These are phyloP conservation scores for Emys orbicularis DNA, from an alignment of 2,797 vertebrate species.

Conservation along the genomic window DNA sequence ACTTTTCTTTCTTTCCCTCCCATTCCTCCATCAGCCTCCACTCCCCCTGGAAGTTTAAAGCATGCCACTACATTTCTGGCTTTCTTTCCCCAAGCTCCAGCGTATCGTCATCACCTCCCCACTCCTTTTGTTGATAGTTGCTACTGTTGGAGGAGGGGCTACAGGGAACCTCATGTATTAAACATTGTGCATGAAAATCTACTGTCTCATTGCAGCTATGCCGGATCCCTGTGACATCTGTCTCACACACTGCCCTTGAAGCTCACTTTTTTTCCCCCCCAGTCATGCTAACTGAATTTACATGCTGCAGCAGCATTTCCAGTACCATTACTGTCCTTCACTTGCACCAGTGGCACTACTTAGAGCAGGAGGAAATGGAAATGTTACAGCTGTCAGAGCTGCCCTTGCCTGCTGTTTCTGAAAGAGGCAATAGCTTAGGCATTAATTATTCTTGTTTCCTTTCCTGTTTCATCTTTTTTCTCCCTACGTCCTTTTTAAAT, in stretches of 20 bases:
- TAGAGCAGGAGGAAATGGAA: slow-evolving; percentile 68
- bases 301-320: slow-evolving; percentile 52
- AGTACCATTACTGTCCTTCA: slow-evolving; percentile 74
- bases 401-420: slow-evolving; percentile 62
- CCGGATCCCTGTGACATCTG: slow-evolving; percentile 59
- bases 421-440: slow-evolving; percentile 47
- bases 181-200: slow-evolving; percentile 64
- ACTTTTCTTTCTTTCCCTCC: slow-evolving; percentile 43
- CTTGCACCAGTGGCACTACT: slow-evolving; percentile 56
- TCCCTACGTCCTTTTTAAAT: slow-evolving; percentile 61
- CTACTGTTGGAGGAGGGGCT: not conserved
- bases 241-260: slow-evolving; percentile 61
- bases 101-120: not conserved
- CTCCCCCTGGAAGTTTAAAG: slow-evolving; percentile 37
- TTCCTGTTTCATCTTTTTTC: slow-evolving; percentile 14
- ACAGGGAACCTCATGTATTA: slow-evolving; percentile 63
- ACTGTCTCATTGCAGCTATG: slow-evolving; percentile 60
- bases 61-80: not conserved
- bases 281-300: slow-evolving; percentile 74
- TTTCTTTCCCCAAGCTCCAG: not conserved
- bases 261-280: slow-evolving; percentile 32
- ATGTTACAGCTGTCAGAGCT: slow-evolving; percentile 70
- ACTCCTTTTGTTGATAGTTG: not conserved
- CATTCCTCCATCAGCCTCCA: slow-evolving; percentile 5
- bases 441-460: slow-evolving; percentile 59